Conservation (phyloP, 2,888 invertebrate genomes). For the Eubasilissa splendida region DNA sequence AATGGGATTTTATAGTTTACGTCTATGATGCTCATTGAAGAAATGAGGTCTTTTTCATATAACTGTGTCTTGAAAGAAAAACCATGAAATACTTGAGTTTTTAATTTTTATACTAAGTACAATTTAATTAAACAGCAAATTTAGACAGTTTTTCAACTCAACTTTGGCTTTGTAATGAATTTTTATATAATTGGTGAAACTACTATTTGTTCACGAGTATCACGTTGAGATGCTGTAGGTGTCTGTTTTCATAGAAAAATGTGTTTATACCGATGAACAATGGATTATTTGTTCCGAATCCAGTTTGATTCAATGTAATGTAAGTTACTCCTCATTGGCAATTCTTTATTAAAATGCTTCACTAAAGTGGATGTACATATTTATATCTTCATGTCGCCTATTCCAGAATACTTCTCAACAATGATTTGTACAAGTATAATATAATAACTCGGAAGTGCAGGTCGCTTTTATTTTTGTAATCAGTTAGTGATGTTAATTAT, state of each 20-base stretch:
- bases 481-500: constrained; percentile 19
- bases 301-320: not conserved
- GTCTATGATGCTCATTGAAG: too few relatives aligned
- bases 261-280: too few relatives aligned
- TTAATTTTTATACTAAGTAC: constrained; percentile 27
- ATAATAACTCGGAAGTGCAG: constrained; percentile 44
- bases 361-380: constrained; percentile 1
- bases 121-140: constrained; percentile 14
- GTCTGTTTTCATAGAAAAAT: too few relatives aligned
- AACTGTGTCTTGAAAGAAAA: constrained; percentile 1
- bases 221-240: too few relatives aligned
- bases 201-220: too few relatives aligned
- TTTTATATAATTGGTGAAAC: too few relatives aligned
- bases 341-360: constrained; percentile 13
- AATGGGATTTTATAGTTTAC: constrained; percentile 20
- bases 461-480: constrained; percentile 53
- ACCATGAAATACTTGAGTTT: constrained; percentile 19
- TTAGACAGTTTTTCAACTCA: not conserved
- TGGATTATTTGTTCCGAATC: not conserved
- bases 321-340: not conserved
- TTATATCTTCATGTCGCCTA: constrained; percentile 25
- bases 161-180: too few relatives aligned
- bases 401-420: constrained; percentile 36
- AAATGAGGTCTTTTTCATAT: too few relatives aligned
- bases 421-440: constrained; percentile 36